Base-by-base conservation (phyloP, 2,888 invertebrate genomes). In the Hyalella azteca region DNA sequence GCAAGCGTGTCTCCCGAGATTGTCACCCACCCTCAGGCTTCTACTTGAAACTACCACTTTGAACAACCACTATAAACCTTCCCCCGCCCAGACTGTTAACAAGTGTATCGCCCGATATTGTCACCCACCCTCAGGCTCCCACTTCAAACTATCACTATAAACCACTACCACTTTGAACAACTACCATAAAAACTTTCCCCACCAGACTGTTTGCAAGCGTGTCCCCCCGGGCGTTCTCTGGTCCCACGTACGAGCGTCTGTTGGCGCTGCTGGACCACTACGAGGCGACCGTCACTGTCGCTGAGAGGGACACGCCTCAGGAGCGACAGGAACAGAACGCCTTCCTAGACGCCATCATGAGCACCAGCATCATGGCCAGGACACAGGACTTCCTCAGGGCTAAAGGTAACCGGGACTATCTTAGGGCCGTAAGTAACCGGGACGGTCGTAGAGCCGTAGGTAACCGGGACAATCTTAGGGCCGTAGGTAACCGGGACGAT, bases 251-350 rank as follows among this genome's bases (percentile, higher is more conserved):
- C n/a, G 73, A 73, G 5, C 94, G 95, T 1, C 92, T 96, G 82
- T 90, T 92, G 85, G 93, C 92, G 86, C 90, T 96, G 85, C 87
- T 92, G 66, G 90, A 97, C 87, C 97, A 97, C 88, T 97, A 96
- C 87, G 92, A 95, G 86, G 89, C 93, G 81, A 92, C 93, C 85
- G 91, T 93, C 0, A 89, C 90, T 79, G 90, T 91, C n/a, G 92
- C 93, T 86, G 96, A 96, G 88, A 89, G 93, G 85, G 92, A 94
- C 39, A 94, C 93, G 2, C 89, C 92, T 85, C 50, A 85, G 36
- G 94, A 95, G 88, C 90, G 91, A 80, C 91, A 89, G 78, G 95
- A 96, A 89, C 94, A 95, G 88, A 92, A 93, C 85, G 91, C 91
- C 39, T 93, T 97, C 84, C 90, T 97, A 84, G 93, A 95, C 87